Percentiles rank a stretch among this genome's conserved stretches.
These are phyloP conservation scores for Enteromius viviparus DNA, from an alignment of 2,797 vertebrate genomes.

Conservation along the genomic window DNA sequence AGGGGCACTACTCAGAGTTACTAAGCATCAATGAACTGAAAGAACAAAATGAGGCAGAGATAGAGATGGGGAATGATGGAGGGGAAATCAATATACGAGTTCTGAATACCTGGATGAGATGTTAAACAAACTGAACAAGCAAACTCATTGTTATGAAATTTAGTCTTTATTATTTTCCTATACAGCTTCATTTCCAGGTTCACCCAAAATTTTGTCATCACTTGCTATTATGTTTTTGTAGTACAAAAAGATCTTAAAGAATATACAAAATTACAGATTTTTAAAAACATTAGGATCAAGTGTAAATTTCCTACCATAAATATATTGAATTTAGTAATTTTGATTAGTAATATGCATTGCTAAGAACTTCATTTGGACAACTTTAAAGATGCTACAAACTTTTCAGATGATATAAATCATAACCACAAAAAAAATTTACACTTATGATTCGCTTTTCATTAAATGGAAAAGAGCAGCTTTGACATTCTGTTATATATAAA, in stretches of 20 bases:
- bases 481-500: not conserved
- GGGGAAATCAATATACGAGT: not conserved
- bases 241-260: not conserved
- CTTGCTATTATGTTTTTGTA: not conserved
- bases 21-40: slow-evolving; percentile 20
- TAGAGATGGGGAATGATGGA: slow-evolving; percentile 1
- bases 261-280: not conserved
- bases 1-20: slow-evolving; percentile 4
- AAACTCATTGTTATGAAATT: not conserved
- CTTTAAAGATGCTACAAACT: too few relatives aligned
- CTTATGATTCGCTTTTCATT: not conserved
- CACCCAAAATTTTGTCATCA: not conserved
- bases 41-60: not conserved
- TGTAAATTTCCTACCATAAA: too few relatives aligned
- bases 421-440: too few relatives aligned
- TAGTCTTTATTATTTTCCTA: not conserved
- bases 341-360: too few relatives aligned
- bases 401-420: too few relatives aligned
- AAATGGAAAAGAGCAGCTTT: not conserved
- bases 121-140: slow-evolving; percentile 8
- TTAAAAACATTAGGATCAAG: not conserved
- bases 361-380: too few relatives aligned
- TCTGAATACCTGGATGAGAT: not conserved
- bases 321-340: too few relatives aligned
- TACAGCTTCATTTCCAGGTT: not conserved